Evolutionary conservation across 2,888 invertebrate genomes (phyloP).

Genomic region (Drosophila hamatofila): DNA sequence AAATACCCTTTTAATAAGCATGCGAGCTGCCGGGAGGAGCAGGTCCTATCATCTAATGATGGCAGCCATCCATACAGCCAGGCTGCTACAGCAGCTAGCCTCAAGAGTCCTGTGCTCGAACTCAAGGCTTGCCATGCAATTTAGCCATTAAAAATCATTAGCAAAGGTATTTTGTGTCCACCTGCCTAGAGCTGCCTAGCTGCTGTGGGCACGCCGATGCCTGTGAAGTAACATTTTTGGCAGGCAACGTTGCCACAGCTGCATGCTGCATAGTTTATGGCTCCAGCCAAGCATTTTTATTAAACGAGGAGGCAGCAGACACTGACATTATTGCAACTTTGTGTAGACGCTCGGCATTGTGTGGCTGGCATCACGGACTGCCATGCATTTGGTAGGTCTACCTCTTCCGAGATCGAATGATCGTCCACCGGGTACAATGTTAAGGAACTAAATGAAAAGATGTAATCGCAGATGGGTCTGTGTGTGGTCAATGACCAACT

Average conservation of each 20-base stretch:
- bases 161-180: conserved; percentile 53
- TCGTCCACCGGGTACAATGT: not conserved
- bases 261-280: conserved; percentile 64
- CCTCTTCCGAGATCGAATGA: not conserved
- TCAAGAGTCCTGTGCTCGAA: conserved; percentile 15
- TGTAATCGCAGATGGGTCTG: conserved; percentile 3
- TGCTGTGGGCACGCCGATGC: conserved; percentile 12
- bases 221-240: conserved; percentile 54
- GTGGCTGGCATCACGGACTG: conserved; percentile 7
- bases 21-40: conserved; percentile 10
- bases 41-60: conserved; percentile 3
- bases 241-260: conserved; percentile 28
- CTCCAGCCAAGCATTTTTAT: conserved; percentile 65
- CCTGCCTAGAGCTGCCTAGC: conserved; percentile 1
- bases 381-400: conserved; percentile 4
- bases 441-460: not conserved
- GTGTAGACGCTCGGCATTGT: conserved; percentile 2
- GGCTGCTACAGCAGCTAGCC: conserved; percentile 1
- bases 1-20: conserved; percentile 66
- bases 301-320: conserved; percentile 45
- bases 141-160: conserved; percentile 79
- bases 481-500: conserved; percentile 21
- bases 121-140: conserved; percentile 65
- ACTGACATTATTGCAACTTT: conserved; percentile 40
- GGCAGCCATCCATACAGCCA: not conserved